phyloP scores from a whole-genome alignment of 2,797 vertebrate species.

The Rhabdophis nuchalis region DNA sequence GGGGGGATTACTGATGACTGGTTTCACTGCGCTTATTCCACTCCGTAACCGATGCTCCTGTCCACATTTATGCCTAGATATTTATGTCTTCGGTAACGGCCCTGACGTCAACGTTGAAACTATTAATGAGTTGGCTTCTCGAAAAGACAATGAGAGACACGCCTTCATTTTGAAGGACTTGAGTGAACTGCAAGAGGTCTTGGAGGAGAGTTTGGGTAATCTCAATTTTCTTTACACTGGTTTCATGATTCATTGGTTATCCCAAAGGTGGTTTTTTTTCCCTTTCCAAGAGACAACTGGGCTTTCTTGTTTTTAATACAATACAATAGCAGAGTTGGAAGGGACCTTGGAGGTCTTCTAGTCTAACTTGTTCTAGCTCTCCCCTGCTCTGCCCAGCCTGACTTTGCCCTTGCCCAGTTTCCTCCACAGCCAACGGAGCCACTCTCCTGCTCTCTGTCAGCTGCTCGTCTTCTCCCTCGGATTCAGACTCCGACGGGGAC shows the following conservation, averaged over 20 bases:
- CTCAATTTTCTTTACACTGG: background rate
- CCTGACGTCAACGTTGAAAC: conserved; percentile 60
- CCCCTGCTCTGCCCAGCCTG: too few species aligned
- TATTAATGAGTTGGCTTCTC: conserved; percentile 76
- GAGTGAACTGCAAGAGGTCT: conserved; percentile 66
- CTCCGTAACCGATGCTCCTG: conserved; percentile 2
- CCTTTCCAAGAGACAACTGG: too few species aligned
- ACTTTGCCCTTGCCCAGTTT: too few species aligned
- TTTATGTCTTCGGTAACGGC: conserved; percentile 84
- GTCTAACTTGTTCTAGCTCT: too few species aligned
- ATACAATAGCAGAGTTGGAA: too few species aligned
- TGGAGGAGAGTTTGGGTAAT: conserved; percentile 81
- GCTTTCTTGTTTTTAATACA: too few species aligned
- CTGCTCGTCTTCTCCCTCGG: too few species aligned
- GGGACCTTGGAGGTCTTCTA: too few species aligned
- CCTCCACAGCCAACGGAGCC: too few species aligned
- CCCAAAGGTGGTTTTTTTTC: too few species aligned
- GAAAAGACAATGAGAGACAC: conserved; percentile 74
- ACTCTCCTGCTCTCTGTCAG: too few species aligned
- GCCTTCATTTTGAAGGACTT: conserved; percentile 71
- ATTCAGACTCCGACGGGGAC: too few species aligned
- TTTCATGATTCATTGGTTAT: background rate
- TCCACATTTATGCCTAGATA: conserved; percentile 61
- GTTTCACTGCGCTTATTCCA: background rate
- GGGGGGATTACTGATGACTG: background rate